phyloP scores from a whole-genome alignment of 2,888 invertebrate species.

The Lacanobia wlatinum region DNA sequence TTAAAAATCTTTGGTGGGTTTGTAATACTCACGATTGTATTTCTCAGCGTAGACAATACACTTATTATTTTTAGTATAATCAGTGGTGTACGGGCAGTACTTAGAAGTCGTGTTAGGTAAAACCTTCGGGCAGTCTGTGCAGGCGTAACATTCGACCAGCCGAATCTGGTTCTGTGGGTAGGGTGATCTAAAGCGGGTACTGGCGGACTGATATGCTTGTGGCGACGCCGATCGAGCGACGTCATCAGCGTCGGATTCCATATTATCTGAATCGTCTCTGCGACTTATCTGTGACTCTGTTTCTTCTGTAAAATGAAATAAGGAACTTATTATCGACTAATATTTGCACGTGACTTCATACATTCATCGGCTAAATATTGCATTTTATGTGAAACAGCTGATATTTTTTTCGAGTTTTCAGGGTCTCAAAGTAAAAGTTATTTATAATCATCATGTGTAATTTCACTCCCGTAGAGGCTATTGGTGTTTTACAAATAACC shows the following conservation, averaged over 20 bases:
- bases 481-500: no score
- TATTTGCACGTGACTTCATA: no score
- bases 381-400: no score
- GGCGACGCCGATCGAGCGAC: slow-evolving; percentile 43
- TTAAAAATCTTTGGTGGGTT: neutral
- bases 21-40: slow-evolving; percentile 76
- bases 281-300: slow-evolving; percentile 41
- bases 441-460: no score
- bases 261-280: slow-evolving; percentile 42
- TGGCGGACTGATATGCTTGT: slow-evolving; percentile 35
- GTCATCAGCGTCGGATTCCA: slow-evolving; percentile 40
- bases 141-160: slow-evolving; percentile 74
- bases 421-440: no score
- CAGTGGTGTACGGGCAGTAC: slow-evolving; percentile 73
- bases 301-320: slow-evolving; percentile 39
- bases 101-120: slow-evolving; percentile 70
- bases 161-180: slow-evolving; percentile 10
- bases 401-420: no score
- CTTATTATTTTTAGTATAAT: slow-evolving; percentile 69
- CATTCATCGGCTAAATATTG: no score
- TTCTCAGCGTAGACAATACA: slow-evolving; percentile 81
- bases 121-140: slow-evolving; percentile 76
- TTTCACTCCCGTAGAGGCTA: no score
- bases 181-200: slow-evolving; percentile 18
- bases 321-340: no score